Conservation (phyloP, 2,797 vertebrate genomes). For the Etheostoma nigrum region DNA sequence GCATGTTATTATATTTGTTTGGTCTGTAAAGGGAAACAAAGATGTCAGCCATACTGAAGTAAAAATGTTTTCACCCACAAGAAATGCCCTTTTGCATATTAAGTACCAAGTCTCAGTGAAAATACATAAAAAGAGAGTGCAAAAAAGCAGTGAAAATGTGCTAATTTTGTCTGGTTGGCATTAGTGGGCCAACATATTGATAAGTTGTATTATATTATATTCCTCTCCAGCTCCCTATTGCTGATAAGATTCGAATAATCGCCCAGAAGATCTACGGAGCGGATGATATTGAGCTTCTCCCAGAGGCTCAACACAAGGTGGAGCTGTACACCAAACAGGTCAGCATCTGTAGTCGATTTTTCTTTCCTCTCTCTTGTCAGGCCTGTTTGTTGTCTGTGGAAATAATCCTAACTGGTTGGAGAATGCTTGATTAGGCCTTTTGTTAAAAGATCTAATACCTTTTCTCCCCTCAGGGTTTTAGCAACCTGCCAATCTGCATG, state of each 20-base stretch:
- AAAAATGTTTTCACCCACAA: background rate
- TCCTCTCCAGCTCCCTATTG: slow-evolving; percentile 87
- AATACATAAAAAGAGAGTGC: background rate
- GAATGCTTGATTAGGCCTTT: background rate
- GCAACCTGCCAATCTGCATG: slow-evolving; percentile 96
- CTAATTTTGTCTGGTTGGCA: background rate
- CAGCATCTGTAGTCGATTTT: background rate
- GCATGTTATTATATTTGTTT: background rate
- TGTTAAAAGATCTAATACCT: background rate
- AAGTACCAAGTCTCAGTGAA: background rate
- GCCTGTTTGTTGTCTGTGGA: background rate
- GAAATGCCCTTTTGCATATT: too few species aligned
- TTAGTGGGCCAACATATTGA: background rate
- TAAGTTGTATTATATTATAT: background rate
- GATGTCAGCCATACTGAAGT: background rate
- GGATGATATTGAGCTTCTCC: slow-evolving; percentile 93
- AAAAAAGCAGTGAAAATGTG: background rate
- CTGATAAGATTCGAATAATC: slow-evolving; percentile 95
- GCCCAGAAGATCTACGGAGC: slow-evolving; percentile 97
- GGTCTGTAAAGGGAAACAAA: background rate
- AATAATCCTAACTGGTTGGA: background rate
- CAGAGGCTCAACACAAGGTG: slow-evolving; percentile 93
- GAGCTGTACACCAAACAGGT: slow-evolving; percentile 96
- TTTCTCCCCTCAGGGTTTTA: slow-evolving; percentile 88
- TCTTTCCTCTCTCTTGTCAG: background rate